Conservation (phyloP, 2,888 invertebrate genomes). For the Hetaerina titia region DNA sequence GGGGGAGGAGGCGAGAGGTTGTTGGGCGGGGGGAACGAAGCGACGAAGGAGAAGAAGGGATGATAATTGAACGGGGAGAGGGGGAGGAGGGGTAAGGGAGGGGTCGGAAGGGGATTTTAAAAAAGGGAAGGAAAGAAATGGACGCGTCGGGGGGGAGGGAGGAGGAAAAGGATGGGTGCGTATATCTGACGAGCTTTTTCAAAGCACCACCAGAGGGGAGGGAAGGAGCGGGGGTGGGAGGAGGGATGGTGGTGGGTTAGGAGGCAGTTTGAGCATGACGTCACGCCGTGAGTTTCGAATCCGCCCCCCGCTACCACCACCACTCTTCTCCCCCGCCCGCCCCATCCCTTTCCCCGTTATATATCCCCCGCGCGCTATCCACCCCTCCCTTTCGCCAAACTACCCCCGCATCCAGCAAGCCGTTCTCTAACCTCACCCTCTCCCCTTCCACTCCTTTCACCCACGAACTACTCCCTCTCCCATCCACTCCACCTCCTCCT, state of each 20-base stretch:
- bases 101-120: background rate
- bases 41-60: conserved; percentile 37
- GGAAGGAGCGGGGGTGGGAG: background rate
- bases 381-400: conserved; percentile 12
- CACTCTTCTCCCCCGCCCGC: background rate
- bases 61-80: conserved; percentile 62
- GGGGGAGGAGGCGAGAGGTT: background rate
- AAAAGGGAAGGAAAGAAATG: background rate
- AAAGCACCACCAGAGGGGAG: conserved; percentile 43
- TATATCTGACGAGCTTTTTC: conserved; percentile 29
- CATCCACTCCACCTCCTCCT: background rate
- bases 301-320: background rate
- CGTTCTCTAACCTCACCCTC: background rate
- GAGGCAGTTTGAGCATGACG: conserved; percentile 39
- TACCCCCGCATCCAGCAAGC: background rate
- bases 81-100: background rate
- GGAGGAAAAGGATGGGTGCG: background rate
- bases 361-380: background rate
- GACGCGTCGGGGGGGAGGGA: background rate
- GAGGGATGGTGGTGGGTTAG: too few relatives aligned
- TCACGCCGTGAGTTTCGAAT: conserved; percentile 50
- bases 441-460: background rate
- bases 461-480: background rate
- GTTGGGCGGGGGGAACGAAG: background rate
- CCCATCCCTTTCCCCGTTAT: conserved; percentile 4